Conservation (phyloP, 2,888 invertebrate genomes). For the Agrotis clavis region DNA sequence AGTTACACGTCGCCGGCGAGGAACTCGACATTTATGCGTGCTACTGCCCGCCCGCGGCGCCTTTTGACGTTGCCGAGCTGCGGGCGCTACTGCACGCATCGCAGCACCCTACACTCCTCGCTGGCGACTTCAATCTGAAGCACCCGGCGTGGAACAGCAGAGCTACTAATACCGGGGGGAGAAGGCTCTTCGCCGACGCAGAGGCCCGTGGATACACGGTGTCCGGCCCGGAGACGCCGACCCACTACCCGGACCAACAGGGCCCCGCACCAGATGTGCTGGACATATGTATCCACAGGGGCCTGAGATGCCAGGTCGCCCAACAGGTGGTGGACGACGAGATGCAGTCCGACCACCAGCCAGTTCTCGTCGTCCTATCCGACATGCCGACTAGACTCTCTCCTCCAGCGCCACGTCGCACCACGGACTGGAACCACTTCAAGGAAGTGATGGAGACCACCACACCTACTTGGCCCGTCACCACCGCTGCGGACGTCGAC, state of each 20-base stretch:
- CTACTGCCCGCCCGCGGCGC: too few species aligned
- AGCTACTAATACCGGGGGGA: neutral
- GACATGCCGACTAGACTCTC: neutral
- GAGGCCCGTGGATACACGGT: constrained; percentile 9
- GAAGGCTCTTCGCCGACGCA: constrained; percentile 9
- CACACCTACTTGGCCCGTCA: neutral
- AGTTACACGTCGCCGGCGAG: neutral
- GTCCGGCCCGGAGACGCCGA: neutral
- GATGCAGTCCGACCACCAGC: neutral
- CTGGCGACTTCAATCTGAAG: neutral
- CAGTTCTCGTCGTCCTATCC: neutral
- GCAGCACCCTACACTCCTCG: neutral
- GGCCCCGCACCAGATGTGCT: neutral
- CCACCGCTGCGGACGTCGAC: neutral
- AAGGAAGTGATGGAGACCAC: neutral
- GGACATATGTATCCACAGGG: neutral
- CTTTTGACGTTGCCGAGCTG: neutral
- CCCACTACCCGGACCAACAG: neutral
- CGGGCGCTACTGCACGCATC: neutral
- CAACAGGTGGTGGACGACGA: neutral
- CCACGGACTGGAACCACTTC: neutral
- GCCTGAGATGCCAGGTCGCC: neutral
- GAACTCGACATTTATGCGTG: neutral
- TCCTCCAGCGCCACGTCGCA: neutral
- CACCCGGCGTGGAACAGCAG: constrained; percentile 28